Evolutionary conservation across 2,113 vertebrate species (phyloP), one percentile per base, ranked within the genome.

Genomic region (Willisornis vidua): DNA sequence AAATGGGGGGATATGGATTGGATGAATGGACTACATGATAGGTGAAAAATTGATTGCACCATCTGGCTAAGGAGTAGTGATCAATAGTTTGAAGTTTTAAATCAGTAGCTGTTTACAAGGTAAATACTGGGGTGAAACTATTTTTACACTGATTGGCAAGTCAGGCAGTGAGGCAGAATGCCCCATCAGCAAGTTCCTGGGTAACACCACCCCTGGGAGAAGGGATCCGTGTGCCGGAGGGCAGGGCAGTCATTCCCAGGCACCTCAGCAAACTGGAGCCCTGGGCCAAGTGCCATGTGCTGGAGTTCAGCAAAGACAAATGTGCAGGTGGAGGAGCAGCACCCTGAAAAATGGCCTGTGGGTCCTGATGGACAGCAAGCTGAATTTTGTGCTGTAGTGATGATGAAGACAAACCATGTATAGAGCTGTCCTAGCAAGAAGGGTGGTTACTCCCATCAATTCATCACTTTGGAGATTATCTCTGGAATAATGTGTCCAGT

Each of bases 271-370:
- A 12, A 25, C 33, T 14, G 37, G 55, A 35, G 48, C 48, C 10
- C 4, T 18, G 52, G 24, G 58, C 62, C 31, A 15, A 33, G 33
- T 37, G 72, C 48, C 43, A 54, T 33, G 8, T 25, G 37, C 43
- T 82, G 52, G 49, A 62, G 33, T 45, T 61, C 41, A 59, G 52
- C 52, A n/a, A 43, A 81, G 46, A 17, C 3, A 7, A 24, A 43
- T 3, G 9, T 54, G 31, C 66, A 24, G 37, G 17, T 75, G 49
- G 22, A 63, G 16, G 10, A 70, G 45, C 84, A 76, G 18, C 80
- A 59, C 48, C 37, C 25, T 0, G 0, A 48, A 22, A 79, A 88
- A 89, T 7, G 37, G 9, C 86, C 71, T 49, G 51, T 0, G 0
- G 31, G 9, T 61, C 13, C 49, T 51, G 33, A 12, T 45, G 62